Conservation (phyloP, 2,113 vertebrate genomes). For the Cariama cristata region DNA sequence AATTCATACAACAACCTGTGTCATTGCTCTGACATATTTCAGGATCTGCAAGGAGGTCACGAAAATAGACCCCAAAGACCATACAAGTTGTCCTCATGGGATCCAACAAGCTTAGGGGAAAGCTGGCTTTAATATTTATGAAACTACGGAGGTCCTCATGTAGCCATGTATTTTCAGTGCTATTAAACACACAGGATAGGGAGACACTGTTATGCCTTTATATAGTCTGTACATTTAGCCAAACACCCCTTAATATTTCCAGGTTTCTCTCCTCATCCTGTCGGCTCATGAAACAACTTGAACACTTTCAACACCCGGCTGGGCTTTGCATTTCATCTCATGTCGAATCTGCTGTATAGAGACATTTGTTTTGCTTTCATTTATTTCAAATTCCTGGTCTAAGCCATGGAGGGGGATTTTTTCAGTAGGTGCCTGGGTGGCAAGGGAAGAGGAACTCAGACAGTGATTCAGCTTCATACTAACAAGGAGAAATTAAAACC, state of each 20-base stretch:
- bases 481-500: slow-evolving; percentile 57
- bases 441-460: not conserved
- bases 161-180: not conserved
- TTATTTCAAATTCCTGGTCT: slow-evolving; percentile 31
- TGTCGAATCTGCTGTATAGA: not conserved
- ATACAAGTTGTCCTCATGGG: not conserved
- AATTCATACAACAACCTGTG: not conserved
- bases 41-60: not conserved
- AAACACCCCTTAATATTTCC: not conserved
- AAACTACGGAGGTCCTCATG: not conserved
- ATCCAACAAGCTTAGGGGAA: not conserved
- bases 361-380: slow-evolving; percentile 29
- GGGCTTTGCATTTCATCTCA: slow-evolving; percentile 32
- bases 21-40: not conserved
- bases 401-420: not conserved
- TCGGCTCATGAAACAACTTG: not conserved
- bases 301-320: not conserved
- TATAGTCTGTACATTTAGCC: not conserved
- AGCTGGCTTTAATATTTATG: not conserved
- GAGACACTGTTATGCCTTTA: not conserved
- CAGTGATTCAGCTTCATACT: slow-evolving; percentile 37
- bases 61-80: not conserved
- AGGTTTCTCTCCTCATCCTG: slow-evolving; percentile 4
- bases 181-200: not conserved
- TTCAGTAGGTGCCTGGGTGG: slow-evolving; percentile 1